These are phyloP conservation scores for Stenoptilia bipunctidactyla DNA, from an alignment of 2,888 invertebrate genomes.

Conservation along the genomic window DNA sequence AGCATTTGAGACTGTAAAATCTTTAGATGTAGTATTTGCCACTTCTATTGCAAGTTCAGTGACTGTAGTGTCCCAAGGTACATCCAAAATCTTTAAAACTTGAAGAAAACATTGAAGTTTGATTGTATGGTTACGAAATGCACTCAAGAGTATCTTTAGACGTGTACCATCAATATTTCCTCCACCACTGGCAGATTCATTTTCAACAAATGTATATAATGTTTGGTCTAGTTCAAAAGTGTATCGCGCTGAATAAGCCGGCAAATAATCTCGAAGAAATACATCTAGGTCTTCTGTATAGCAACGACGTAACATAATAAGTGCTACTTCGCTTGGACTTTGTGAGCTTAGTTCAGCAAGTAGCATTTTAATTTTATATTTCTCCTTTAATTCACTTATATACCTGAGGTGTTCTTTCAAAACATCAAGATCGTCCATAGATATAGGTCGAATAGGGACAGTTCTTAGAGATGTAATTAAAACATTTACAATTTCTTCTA, in stretches of 20 bases:
- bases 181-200: constrained; percentile 49
- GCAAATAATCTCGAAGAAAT: constrained; percentile 50
- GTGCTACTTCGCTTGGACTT: constrained; percentile 48
- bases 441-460: constrained; percentile 46
- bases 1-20: constrained; percentile 44
- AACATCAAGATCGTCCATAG: constrained; percentile 53
- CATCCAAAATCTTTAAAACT: constrained; percentile 54
- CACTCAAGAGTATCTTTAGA: constrained; percentile 41
- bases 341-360: constrained; percentile 50
- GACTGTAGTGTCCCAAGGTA: constrained; percentile 49
- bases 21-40: constrained; percentile 39
- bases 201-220: constrained; percentile 47
- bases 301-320: constrained; percentile 60
- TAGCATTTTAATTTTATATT: constrained; percentile 57
- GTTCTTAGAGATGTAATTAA: constrained; percentile 45
- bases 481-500: constrained; percentile 43
- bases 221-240: constrained; percentile 54
- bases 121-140: constrained; percentile 40
- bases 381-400: constrained; percentile 54
- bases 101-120: constrained; percentile 52
- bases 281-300: constrained; percentile 57
- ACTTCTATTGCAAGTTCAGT: constrained; percentile 38
- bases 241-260: constrained; percentile 46
- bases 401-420: constrained; percentile 48
- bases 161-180: constrained; percentile 49